Evolutionary conservation across 53 echinoderm and acorn worm species (phyloP).

Genomic region (Zoroaster sp.): DNA sequence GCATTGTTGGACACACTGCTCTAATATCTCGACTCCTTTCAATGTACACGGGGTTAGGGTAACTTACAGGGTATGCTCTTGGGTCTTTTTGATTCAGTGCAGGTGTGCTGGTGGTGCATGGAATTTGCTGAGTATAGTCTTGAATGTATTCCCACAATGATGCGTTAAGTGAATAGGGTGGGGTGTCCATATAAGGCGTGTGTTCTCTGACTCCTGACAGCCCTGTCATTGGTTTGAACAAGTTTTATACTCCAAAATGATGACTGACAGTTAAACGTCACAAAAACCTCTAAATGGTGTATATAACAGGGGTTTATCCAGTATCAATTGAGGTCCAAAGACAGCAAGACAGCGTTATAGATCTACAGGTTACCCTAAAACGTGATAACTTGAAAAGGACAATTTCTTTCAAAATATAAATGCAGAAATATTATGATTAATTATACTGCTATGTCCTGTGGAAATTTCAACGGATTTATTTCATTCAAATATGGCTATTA

Average conservation of each 20-base stretch:
- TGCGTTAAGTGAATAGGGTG: not conserved
- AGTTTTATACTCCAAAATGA: not conserved
- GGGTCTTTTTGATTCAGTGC: not conserved
- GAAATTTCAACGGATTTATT: no score
- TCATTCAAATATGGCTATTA: no score
- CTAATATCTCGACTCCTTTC: not conserved
- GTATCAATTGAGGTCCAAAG: no score
- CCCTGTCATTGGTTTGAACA: not conserved
- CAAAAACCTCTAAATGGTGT: not conserved
- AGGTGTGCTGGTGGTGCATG: not conserved
- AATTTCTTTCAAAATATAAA: no score
- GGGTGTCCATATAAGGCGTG: not conserved
- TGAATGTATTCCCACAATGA: not conserved
- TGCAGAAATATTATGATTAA: no score
- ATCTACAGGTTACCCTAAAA: no score
- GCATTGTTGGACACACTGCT: not conserved
- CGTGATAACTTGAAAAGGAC: no score
- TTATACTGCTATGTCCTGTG: no score
- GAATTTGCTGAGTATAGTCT: not conserved
- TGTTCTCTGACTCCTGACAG: not conserved
- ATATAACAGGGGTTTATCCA: no score
- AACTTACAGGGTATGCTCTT: not conserved
- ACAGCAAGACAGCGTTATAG: no score
- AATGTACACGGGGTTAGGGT: constrained; percentile 19
- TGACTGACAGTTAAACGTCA: not conserved